phyloP scores from a whole-genome alignment of 2,888 invertebrate genomes.

The Dendrolimus houi region DNA sequence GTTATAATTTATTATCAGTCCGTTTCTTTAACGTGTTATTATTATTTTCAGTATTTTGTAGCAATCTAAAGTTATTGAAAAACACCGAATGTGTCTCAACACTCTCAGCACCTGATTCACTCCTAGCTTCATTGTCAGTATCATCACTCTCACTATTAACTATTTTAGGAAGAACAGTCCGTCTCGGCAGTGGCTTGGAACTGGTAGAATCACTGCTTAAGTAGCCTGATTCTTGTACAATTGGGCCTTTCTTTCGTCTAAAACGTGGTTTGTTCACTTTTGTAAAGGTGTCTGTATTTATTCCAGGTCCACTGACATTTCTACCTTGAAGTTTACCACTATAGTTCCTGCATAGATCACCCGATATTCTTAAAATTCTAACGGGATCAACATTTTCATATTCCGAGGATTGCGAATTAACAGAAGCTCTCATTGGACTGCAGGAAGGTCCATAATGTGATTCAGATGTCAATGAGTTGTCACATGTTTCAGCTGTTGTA shows the following conservation, averaged over 20 bases:
- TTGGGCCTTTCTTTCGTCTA: slow-evolving; percentile 50
- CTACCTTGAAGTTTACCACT: slow-evolving; percentile 31
- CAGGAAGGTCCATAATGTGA: slow-evolving; percentile 39
- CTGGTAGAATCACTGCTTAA: slow-evolving; percentile 88
- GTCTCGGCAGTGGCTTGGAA: slow-evolving; percentile 61
- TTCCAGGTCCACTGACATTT: slow-evolving; percentile 18
- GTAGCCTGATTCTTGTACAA: slow-evolving; percentile 87
- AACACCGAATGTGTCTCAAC: slow-evolving; percentile 91
- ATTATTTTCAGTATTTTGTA: slow-evolving; percentile 29
- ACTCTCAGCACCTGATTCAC: slow-evolving; percentile 92
- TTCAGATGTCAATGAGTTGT: slow-evolving; percentile 34
- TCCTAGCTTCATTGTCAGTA: slow-evolving; percentile 86
- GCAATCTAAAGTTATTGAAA: slow-evolving; percentile 83
- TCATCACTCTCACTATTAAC: slow-evolving; percentile 85
- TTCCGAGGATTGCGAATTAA: slow-evolving; percentile 66
- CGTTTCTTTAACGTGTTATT: slow-evolving; percentile 13
- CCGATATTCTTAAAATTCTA: slow-evolving; percentile 20
- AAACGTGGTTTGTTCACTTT: slow-evolving; percentile 40
- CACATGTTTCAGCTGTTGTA: slow-evolving; percentile 32
- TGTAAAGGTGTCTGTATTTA: slow-evolving; percentile 61
- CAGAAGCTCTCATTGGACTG: slow-evolving; percentile 71
- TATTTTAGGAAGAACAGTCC: slow-evolving; percentile 65
- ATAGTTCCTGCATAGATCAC: slow-evolving; percentile 34
- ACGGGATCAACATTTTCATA: slow-evolving; percentile 51
- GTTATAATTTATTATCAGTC: not conserved